Evolutionary conservation across 2,797 vertebrate genomes (phyloP).

Genomic region (Telmatherina bonti): DNA sequence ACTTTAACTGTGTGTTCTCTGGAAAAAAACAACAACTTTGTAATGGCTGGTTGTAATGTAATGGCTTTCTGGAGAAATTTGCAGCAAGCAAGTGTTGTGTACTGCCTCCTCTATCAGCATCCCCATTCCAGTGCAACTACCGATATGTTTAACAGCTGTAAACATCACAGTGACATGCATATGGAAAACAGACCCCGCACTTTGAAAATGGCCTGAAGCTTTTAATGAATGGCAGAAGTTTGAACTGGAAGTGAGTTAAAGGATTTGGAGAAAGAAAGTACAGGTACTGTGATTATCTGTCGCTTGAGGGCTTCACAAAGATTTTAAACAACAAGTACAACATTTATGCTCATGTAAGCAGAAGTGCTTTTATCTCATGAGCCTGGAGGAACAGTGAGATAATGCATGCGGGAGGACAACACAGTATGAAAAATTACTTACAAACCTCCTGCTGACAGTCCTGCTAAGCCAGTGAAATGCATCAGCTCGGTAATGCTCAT

Average conservation of each 20-base stretch:
- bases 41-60: not conserved
- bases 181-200: slow-evolving; percentile 1
- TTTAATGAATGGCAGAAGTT: slow-evolving; percentile 46
- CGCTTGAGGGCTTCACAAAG: slow-evolving; percentile 50
- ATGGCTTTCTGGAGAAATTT: too few relatives aligned
- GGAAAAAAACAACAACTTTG: not conserved
- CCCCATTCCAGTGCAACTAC: not conserved
- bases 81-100: not conserved
- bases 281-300: slow-evolving; percentile 45
- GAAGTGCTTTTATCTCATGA: slow-evolving; percentile 43
- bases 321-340: slow-evolving; percentile 46
- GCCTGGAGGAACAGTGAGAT: slow-evolving; percentile 29
- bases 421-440: slow-evolving; percentile 41
- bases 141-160: slow-evolving; percentile 40
- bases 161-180: slow-evolving; percentile 30
- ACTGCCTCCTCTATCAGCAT: not conserved
- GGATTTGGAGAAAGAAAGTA: slow-evolving; percentile 28
- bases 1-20: not conserved
- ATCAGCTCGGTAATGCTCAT: slow-evolving; percentile 9
- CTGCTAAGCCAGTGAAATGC: slow-evolving; percentile 25
- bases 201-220: slow-evolving; percentile 46
- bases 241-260: slow-evolving; percentile 50
- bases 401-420: slow-evolving; percentile 28
- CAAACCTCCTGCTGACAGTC: slow-evolving; percentile 32
- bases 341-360: slow-evolving; percentile 50